Evolutionary conservation across 2,113 vertebrate genomes (phyloP).

Genomic region (Hippolais icterina): DNA sequence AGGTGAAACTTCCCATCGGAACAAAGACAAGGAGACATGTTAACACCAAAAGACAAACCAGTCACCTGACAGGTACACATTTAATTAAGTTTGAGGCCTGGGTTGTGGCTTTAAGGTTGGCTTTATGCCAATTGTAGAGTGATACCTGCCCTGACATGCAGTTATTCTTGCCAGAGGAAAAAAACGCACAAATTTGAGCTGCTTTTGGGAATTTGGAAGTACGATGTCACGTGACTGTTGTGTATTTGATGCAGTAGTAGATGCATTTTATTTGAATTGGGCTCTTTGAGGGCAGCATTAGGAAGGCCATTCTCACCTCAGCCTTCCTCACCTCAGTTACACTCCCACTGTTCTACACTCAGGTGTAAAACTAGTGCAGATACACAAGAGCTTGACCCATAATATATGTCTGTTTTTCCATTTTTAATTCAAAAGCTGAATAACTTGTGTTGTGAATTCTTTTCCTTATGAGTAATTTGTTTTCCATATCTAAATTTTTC

Average conservation of each 20-base stretch:
- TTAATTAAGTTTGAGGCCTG: neutral
- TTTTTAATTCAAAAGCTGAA: neutral
- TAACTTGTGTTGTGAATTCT: neutral
- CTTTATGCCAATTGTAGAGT: neutral
- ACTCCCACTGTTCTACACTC: neutral
- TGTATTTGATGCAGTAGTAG: neutral
- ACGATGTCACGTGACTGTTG: neutral
- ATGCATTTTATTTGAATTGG: neutral
- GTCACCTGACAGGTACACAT: neutral
- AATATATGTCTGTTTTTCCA: neutral
- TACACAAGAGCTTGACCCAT: neutral
- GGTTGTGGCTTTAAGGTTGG: neutral
- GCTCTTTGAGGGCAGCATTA: neutral
- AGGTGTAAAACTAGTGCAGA: neutral
- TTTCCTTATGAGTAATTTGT: neutral
- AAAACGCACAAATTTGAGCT: neutral
- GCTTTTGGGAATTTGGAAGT: neutral
- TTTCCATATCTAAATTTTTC: slow-evolving; percentile 8
- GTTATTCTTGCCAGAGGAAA: neutral
- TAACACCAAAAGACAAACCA: neutral
- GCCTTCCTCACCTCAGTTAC: neutral
- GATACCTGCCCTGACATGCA: neutral
- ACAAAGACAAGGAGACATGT: neutral
- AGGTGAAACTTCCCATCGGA: neutral
- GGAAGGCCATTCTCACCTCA: neutral